Percentiles rank a stretch among this genome's conserved stretches.
Conservation (phyloP, 1,140 invertebrate species). For the Sminthurides bifidus region DNA sequence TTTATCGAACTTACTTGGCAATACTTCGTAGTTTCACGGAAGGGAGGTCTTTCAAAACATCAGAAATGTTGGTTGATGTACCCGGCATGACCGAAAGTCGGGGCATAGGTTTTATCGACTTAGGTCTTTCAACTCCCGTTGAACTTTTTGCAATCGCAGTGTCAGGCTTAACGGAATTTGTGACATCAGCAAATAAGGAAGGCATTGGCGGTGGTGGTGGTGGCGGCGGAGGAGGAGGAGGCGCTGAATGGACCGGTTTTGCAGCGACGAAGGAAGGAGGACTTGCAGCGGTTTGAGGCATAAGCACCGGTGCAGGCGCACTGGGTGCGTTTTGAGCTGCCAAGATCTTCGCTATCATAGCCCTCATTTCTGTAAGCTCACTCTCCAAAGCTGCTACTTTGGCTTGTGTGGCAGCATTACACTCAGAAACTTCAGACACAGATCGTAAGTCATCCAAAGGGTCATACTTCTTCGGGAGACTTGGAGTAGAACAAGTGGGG, state of each 20-base stretch:
- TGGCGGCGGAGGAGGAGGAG: constrained; percentile 11
- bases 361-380: constrained; percentile 1
- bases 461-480: neutral
- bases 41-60: constrained; percentile 18
- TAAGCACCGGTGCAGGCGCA: neutral
- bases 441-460: neutral
- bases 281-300: neutral
- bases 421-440: neutral
- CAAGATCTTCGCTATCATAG: neutral
- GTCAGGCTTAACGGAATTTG: constrained; percentile 1
- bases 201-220: constrained; percentile 8
- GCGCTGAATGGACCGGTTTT: constrained; percentile 4
- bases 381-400: constrained; percentile 6
- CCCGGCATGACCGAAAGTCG: neutral
- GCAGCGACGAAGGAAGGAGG: neutral
- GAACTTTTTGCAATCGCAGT: too few species aligned
- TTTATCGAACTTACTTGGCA: neutral
- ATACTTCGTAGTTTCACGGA: constrained; percentile 14
- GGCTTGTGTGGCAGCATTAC: neutral
- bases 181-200: neutral
- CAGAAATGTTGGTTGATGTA: constrained; percentile 8
- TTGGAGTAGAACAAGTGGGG: constrained; percentile 6
- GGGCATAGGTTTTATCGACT: constrained; percentile 2
- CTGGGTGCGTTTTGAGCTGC: neutral
- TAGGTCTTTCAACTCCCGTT: neutral